phyloP scores from a whole-genome alignment of 2,113 vertebrate genomes.

The Poeciliopsis prolifica region DNA sequence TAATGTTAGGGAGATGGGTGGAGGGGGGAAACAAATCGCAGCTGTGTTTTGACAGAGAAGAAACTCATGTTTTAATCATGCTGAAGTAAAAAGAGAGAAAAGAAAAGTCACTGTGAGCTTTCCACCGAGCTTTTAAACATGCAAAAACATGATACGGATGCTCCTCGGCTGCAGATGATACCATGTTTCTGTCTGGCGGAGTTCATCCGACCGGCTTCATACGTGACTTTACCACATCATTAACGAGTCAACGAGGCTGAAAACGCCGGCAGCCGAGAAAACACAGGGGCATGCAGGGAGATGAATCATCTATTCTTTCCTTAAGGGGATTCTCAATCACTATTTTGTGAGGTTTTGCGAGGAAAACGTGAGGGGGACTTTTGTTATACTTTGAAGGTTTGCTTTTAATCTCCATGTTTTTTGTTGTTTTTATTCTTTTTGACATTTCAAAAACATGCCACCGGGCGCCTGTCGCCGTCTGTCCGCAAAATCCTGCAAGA shows the following conservation, averaged over 20 bases:
- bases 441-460: too few species aligned
- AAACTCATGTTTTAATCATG: conserved; percentile 45
- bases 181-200: conserved; percentile 52
- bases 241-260: conserved; percentile 65
- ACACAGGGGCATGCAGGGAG: conserved; percentile 27
- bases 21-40: conserved; percentile 6
- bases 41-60: conserved; percentile 39
- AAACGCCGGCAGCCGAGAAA: conserved; percentile 50
- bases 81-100: conserved; percentile 32
- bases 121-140: conserved; percentile 24
- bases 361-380: neutral
- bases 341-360: conserved; percentile 12
- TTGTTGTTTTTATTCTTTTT: neutral
- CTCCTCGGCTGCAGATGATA: conserved; percentile 35
- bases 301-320: conserved; percentile 1
- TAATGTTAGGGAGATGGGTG: neutral
- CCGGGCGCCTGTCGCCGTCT: neutral
- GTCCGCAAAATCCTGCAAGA: too few species aligned
- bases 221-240: conserved; percentile 67
- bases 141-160: conserved; percentile 45
- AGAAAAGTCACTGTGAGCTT: conserved; percentile 23
- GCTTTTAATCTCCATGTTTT: neutral
- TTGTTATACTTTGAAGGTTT: neutral
- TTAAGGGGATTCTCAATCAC: conserved; percentile 19
- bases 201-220: conserved; percentile 60